These are phyloP conservation scores for Ibidorhyncha struthersii DNA, from an alignment of 2,113 vertebrate species.

Conservation along the genomic window DNA sequence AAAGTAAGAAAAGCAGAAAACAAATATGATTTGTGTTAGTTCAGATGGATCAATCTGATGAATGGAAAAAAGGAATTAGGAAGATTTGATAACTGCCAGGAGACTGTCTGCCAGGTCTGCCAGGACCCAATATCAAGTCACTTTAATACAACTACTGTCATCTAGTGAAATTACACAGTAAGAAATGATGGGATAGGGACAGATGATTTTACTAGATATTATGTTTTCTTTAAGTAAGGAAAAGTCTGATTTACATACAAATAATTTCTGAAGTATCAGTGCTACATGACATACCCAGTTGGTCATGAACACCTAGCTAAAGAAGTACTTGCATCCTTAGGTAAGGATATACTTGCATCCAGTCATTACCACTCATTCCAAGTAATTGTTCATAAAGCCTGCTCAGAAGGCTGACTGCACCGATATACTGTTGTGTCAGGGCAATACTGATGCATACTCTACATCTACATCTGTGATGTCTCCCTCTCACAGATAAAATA, in stretches of 20 bases:
- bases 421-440: neutral
- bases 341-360: neutral
- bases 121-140: neutral
- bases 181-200: neutral
- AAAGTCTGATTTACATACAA: neutral
- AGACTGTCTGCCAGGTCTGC: too few species aligned
- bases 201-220: neutral
- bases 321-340: neutral
- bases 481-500: neutral
- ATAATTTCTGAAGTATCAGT: neutral
- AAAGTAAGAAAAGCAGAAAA: neutral
- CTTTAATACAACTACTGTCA: neutral
- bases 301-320: neutral
- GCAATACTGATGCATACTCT: neutral
- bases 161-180: neutral
- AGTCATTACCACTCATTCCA: neutral
- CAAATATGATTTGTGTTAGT: neutral
- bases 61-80: neutral
- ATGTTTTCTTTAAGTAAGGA: neutral
- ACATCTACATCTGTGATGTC: neutral
- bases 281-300: neutral
- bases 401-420: neutral
- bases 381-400: neutral
- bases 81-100: neutral
- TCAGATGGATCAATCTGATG: neutral